These are phyloP conservation scores for Venusia cambrica DNA, from an alignment of 2,888 invertebrate genomes.

Conservation along the genomic window DNA sequence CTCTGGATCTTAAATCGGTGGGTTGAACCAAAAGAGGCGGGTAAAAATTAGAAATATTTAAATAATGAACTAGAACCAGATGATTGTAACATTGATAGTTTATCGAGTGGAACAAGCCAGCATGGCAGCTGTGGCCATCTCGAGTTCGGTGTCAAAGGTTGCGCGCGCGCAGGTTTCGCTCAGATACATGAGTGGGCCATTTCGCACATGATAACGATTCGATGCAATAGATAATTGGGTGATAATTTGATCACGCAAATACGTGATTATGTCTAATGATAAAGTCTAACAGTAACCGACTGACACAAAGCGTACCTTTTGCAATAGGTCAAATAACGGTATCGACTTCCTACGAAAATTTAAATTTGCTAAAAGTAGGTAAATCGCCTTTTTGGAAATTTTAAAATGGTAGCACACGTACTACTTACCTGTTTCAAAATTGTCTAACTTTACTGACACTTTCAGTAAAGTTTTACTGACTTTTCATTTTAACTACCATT, in stretches of 20 bases:
- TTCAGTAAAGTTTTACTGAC: too few species aligned
- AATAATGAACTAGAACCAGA: too few species aligned
- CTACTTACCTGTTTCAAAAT: too few species aligned
- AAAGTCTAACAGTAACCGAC: constrained; percentile 24
- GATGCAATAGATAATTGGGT: constrained; percentile 46
- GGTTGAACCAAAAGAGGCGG: too few species aligned
- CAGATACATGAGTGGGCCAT: constrained; percentile 54
- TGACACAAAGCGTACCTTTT: constrained; percentile 11
- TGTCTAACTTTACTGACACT: too few species aligned
- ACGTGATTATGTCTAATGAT: constrained; percentile 33
- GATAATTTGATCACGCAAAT: constrained; percentile 41
- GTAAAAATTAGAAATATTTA: too few species aligned
- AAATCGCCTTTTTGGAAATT: background rate
- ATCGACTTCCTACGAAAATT: background rate
- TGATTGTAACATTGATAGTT: too few species aligned
- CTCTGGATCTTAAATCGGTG: too few species aligned
- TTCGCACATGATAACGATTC: constrained; percentile 51
- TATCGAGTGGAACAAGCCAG: constrained; percentile 12
- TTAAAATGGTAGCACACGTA: too few species aligned
- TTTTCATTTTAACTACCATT: too few species aligned
- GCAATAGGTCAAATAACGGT: constrained; percentile 9
- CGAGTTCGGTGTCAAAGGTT: constrained; percentile 69
- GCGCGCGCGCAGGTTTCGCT: constrained; percentile 62
- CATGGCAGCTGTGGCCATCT: constrained; percentile 69
- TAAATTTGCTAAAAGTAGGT: background rate